phyloP scores from a whole-genome alignment of 2,888 invertebrate species.

The Rotaria sp. region DNA sequence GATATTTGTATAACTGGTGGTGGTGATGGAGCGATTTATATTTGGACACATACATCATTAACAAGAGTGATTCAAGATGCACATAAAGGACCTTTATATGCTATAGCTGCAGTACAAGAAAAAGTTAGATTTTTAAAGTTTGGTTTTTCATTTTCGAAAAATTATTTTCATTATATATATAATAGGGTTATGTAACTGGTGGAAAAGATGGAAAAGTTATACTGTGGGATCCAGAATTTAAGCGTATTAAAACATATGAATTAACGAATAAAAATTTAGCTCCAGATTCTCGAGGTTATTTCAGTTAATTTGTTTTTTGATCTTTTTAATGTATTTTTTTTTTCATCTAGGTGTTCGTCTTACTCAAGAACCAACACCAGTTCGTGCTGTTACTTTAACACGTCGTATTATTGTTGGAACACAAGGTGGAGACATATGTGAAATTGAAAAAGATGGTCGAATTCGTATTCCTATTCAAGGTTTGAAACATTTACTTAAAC shows the following conservation, averaged over 20 bases:
- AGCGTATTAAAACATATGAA: slow-evolving; percentile 52
- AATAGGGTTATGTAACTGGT: slow-evolving; percentile 56
- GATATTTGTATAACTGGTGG: slow-evolving; percentile 53
- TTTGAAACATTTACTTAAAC: background rate
- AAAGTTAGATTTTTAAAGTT: background rate
- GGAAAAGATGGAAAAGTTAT: slow-evolving; percentile 57
- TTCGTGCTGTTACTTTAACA: slow-evolving; percentile 53
- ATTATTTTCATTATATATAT: slow-evolving; percentile 33
- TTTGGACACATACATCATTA: slow-evolving; percentile 52
- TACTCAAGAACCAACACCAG: slow-evolving; percentile 48
- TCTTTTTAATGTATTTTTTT: slow-evolving; percentile 3
- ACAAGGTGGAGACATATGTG: slow-evolving; percentile 54
- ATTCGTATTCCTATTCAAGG: slow-evolving; percentile 53
- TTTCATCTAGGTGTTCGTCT: slow-evolving; percentile 47
- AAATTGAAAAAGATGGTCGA: slow-evolving; percentile 52
- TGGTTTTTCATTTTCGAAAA: no score
- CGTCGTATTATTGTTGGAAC: slow-evolving; percentile 56
- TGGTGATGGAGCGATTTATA: slow-evolving; percentile 53
- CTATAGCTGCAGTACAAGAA: slow-evolving; percentile 53
- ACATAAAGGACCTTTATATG: slow-evolving; percentile 56
- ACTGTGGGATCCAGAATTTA: slow-evolving; percentile 55
- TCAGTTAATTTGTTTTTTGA: background rate
- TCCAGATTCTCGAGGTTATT: slow-evolving; percentile 43
- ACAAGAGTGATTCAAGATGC: slow-evolving; percentile 52
- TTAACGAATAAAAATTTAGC: slow-evolving; percentile 49